Conservation (phyloP, 23 tunicate species). For the Halocynthia aurantium region DNA sequence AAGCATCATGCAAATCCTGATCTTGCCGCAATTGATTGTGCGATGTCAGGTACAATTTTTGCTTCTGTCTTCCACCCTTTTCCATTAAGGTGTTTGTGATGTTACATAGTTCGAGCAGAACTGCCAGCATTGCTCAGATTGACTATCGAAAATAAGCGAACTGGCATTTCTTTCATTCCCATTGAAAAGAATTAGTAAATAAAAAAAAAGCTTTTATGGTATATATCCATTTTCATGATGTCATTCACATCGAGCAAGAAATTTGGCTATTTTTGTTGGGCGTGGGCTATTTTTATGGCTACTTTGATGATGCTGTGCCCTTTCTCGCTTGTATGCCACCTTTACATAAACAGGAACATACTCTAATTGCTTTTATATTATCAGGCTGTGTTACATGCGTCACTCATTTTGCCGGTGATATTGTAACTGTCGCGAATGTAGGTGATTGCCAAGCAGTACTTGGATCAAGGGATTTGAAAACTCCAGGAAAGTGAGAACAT, state of each 20-base stretch:
- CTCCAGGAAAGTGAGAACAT: neutral
- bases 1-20: neutral
- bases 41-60: constrained; percentile 2
- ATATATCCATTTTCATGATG: no score
- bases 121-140: neutral
- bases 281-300: neutral
- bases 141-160: no score
- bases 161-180: no score
- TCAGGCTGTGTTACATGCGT: constrained; percentile 1
- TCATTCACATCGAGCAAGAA: no score
- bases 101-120: no score
- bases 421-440: constrained; percentile 5
- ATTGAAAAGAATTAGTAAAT: no score
- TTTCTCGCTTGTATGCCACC: neutral
- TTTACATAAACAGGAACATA: neutral
- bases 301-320: neutral
- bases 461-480: neutral
- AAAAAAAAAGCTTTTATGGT: no score
- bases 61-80: no score
- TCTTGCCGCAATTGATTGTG: constrained; percentile 4
- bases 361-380: neutral
- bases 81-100: no score
- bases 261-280: no score
- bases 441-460: constrained; percentile 2
- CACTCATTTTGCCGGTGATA: neutral